Conservation (phyloP, 2,888 invertebrate species). For the Ganaspis brasiliensis region DNA sequence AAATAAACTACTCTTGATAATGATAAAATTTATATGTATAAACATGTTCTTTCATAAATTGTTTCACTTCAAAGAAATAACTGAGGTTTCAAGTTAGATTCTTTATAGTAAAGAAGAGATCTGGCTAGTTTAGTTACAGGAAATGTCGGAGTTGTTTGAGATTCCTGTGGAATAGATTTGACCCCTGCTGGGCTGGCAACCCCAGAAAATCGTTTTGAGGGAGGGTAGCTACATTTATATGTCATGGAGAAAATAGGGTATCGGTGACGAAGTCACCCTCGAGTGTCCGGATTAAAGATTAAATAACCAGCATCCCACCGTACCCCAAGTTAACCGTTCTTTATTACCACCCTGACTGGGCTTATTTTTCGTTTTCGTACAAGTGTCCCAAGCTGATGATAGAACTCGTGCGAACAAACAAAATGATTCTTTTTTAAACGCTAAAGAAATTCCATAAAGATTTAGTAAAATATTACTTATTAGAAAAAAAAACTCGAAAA, state of each 20-base stretch:
- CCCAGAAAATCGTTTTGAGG: slow-evolving; percentile 50
- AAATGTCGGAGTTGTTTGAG: background rate
- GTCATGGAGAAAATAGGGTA: slow-evolving; percentile 61
- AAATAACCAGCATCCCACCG: slow-evolving; percentile 76
- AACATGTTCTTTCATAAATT: no score
- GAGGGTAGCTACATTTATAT: slow-evolving; percentile 62
- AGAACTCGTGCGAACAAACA: background rate
- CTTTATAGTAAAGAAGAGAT: background rate
- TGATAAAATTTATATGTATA: background rate
- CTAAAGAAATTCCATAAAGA: no score
- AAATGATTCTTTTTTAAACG: no score
- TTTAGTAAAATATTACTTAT: no score
- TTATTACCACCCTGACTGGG: slow-evolving; percentile 48
- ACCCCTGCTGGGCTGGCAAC: slow-evolving; percentile 56
- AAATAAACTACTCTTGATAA: background rate
- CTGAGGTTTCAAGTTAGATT: background rate
- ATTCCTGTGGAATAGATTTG: slow-evolving; percentile 55
- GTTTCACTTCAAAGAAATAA: no score
- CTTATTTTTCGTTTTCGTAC: slow-evolving; percentile 52
- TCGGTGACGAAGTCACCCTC: slow-evolving; percentile 65
- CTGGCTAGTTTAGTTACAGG: slow-evolving; percentile 11
- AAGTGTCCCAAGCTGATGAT: slow-evolving; percentile 17
- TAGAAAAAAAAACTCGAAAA: no score
- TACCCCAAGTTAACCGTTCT: slow-evolving; percentile 69
- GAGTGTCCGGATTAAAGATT: slow-evolving; percentile 77